A percentile compares a stretch with the other conserved stretches of the same genome.
Conservation (phyloP, 2,888 invertebrate species). For the Drosophila pegasa region DNA sequence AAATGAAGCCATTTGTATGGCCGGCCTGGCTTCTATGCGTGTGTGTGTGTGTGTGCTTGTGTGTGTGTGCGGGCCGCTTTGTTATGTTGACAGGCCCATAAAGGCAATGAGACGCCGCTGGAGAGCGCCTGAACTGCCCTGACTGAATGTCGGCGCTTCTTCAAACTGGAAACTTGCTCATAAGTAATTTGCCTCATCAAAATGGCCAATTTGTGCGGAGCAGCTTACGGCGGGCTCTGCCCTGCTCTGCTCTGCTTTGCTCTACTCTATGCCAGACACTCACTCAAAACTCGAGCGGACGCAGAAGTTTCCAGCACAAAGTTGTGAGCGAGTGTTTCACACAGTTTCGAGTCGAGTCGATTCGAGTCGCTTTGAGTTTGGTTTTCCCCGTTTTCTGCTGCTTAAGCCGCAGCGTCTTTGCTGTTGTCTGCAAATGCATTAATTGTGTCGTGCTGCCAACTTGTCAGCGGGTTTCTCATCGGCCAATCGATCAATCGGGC, state of each 20-base stretch:
- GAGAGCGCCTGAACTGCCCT: conserved; percentile 9
- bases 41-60: conserved; percentile 6
- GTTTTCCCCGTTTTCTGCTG: too few species aligned
- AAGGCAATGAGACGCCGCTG: conserved; percentile 54
- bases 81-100: conserved; percentile 61
- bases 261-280: neutral
- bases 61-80: conserved; percentile 34
- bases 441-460: conserved; percentile 7
- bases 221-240: conserved; percentile 12
- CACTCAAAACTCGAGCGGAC: conserved; percentile 6
- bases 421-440: conserved; percentile 15
- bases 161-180: conserved; percentile 48
- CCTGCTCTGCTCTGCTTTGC: too few species aligned
- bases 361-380: too few species aligned
- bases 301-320: conserved; percentile 36
- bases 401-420: too few species aligned
- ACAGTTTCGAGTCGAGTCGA: too few species aligned
- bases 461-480: neutral
- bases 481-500: conserved; percentile 28
- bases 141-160: conserved; percentile 20
- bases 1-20: conserved; percentile 77
- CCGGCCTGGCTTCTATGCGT: conserved; percentile 22
- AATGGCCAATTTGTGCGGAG: conserved; percentile 64
- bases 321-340: conserved; percentile 35
- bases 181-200: conserved; percentile 70